phyloP scores from a whole-genome alignment of 2,797 vertebrate species.

The Leptatherina wallacei region DNA sequence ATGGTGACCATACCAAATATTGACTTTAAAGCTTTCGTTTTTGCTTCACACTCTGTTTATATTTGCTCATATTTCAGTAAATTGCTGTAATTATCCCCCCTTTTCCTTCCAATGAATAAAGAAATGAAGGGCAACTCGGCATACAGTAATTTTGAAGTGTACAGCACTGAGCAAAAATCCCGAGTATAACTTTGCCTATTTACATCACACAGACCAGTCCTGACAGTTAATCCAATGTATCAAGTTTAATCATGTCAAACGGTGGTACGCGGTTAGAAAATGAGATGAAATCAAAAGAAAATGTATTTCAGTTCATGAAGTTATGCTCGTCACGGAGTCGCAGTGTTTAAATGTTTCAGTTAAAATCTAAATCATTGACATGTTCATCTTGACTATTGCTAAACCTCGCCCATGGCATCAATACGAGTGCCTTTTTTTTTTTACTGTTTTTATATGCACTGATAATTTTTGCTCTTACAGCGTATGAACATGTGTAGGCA shows the following conservation, averaged over 20 bases:
- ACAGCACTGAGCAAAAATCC: too few relatives aligned
- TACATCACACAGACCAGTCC: neutral
- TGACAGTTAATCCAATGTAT: conserved; percentile 11
- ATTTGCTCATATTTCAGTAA: neutral
- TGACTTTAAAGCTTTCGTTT: neutral
- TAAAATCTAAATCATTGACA: neutral
- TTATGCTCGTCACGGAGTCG: neutral
- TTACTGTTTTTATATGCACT: neutral
- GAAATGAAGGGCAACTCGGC: neutral
- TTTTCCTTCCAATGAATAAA: neutral
- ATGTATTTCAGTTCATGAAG: neutral
- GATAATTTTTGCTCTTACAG: neutral
- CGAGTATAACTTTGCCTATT: neutral
- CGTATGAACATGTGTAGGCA: conserved; percentile 20
- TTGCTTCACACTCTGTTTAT: neutral
- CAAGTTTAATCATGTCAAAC: neutral
- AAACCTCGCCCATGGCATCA: conserved; percentile 2
- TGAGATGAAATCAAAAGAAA: conserved; percentile 2
- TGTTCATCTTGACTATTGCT: conserved; percentile 1
- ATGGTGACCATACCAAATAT: neutral
- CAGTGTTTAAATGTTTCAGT: neutral
- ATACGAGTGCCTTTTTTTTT: too few relatives aligned
- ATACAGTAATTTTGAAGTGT: neutral
- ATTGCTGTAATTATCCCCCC: neutral
- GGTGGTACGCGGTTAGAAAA: neutral